A percentile compares a stretch with the other conserved stretches of the same genome.
Evolutionary conservation across 2,113 vertebrate genomes (phyloP).

Genomic region (Bucco capensis): DNA sequence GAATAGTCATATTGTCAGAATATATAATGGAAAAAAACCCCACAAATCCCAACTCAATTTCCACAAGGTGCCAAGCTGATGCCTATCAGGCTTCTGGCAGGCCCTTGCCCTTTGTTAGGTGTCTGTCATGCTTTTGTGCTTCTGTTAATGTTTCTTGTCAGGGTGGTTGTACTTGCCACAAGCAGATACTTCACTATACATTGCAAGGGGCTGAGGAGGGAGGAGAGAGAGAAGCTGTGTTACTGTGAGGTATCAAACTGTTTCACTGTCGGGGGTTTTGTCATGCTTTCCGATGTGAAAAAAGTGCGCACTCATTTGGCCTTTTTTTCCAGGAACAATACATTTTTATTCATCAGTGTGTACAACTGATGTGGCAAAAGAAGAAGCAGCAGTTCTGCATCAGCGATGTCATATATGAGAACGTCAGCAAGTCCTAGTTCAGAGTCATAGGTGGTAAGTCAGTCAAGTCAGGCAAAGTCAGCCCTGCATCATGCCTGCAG

Average conservation of each 20-base stretch:
- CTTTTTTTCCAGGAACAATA: conserved; percentile 85
- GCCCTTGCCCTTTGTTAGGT: too few relatives aligned
- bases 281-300: neutral
- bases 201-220: neutral
- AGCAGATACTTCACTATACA: neutral
- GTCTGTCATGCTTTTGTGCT: too few relatives aligned
- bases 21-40: neutral
- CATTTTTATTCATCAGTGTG: conserved; percentile 97
- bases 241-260: neutral
- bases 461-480: neutral
- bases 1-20: neutral
- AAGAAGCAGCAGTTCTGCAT: conserved; percentile 90
- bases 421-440: conserved; percentile 90
- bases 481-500: rapidly evolving
- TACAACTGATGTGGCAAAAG: conserved; percentile 94
- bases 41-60: neutral
- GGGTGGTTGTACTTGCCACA: too few relatives aligned
- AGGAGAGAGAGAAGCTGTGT: neutral
- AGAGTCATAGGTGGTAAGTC: conserved; percentile 57
- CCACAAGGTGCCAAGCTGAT: too few relatives aligned
- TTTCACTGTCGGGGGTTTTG: neutral
- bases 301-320: neutral
- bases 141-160: too few relatives aligned
- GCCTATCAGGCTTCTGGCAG: too few relatives aligned
- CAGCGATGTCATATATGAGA: conserved; percentile 94